These are phyloP conservation scores for Hemiprocne comata DNA, from an alignment of 2,113 vertebrate species.

Conservation along the genomic window DNA sequence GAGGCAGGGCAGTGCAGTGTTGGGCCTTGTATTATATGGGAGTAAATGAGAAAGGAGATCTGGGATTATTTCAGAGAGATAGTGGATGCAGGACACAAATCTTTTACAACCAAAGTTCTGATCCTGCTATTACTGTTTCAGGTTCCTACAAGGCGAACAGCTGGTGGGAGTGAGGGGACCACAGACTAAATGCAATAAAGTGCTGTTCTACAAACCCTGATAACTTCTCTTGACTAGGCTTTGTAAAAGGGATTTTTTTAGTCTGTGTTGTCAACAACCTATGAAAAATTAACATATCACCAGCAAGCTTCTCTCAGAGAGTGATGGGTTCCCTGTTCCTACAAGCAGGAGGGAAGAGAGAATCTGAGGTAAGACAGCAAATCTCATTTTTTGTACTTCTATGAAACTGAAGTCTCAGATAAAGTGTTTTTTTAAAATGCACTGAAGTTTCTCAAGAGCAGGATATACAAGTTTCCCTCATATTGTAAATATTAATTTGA, in stretches of 20 bases:
- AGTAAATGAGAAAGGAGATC: not conserved
- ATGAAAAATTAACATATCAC: not conserved
- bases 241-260: not conserved
- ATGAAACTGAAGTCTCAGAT: not conserved
- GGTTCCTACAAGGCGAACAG: not conserved
- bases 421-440: not conserved
- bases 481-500: not conserved
- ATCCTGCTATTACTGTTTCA: not conserved
- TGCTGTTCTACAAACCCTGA: not conserved
- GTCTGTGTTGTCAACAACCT: not conserved
- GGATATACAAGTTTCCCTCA: not conserved
- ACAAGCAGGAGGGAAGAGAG: not conserved
- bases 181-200: not conserved
- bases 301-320: not conserved
- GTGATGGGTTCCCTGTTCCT: not conserved
- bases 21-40: not conserved
- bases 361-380: not conserved
- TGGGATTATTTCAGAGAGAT: not conserved
- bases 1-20: not conserved
- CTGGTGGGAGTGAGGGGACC: accelerated
- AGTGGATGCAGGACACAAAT: not conserved
- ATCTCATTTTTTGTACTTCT: not conserved
- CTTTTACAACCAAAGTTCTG: not conserved
- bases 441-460: not conserved
- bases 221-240: not conserved